Conservation (phyloP, 2,888 invertebrate genomes). For the Caenorhabditis japonica region DNA sequence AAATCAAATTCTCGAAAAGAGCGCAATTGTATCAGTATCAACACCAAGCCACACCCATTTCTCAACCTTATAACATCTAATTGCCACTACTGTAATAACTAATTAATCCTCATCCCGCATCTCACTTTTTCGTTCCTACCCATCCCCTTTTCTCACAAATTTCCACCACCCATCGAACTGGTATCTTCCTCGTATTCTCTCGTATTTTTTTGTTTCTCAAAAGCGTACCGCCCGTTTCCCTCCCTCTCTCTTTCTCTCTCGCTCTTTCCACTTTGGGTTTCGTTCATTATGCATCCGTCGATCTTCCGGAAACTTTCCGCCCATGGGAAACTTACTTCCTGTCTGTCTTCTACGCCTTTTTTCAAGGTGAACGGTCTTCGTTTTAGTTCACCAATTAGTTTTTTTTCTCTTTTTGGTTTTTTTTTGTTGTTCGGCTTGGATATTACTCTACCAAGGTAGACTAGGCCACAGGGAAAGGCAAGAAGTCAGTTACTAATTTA, state of each 20-base stretch:
- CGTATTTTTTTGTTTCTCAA: too few species aligned
- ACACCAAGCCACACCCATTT: slow-evolving; percentile 7
- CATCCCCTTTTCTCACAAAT: too few species aligned
- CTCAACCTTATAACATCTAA: slow-evolving; percentile 8
- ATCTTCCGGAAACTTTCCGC: not conserved
- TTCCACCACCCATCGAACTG: slow-evolving; percentile 6
- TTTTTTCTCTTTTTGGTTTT: too few species aligned
- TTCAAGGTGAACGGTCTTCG: not conserved
- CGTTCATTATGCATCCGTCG: slow-evolving; percentile 15
- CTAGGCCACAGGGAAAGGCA: too few species aligned
- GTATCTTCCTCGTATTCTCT: slow-evolving; percentile 7
- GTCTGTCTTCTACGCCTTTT: too few species aligned
- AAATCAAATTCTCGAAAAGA: too few species aligned
- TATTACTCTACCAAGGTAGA: too few species aligned
- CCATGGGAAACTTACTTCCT: not conserved
- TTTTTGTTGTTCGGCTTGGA: too few species aligned
- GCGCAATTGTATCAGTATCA: too few species aligned
- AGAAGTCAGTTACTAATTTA: too few species aligned
- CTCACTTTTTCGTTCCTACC: slow-evolving; percentile 1
- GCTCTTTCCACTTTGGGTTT: not conserved
- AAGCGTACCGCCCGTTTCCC: not conserved
- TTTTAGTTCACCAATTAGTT: too few species aligned
- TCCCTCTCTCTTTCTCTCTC: slow-evolving; percentile 9
- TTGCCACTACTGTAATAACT: slow-evolving; percentile 28
- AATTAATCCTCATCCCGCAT: slow-evolving; percentile 26